Conservation (phyloP, 2,888 invertebrate species). For the Venusia cambrica region DNA sequence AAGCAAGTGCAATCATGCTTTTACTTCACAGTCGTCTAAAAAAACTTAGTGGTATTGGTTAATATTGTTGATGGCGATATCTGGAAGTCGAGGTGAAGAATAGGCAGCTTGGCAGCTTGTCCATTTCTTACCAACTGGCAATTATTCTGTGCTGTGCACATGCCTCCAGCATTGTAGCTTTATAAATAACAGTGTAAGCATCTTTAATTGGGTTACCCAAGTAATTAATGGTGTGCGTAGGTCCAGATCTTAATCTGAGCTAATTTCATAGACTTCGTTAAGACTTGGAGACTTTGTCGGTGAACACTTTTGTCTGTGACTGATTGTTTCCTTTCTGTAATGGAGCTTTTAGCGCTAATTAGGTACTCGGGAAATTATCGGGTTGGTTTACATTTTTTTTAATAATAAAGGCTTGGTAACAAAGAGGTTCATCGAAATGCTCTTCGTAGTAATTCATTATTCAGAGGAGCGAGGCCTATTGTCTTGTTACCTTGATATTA, state of each 20-base stretch:
- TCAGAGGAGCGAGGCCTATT: no score
- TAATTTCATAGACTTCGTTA: conserved; percentile 4
- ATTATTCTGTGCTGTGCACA: conserved; percentile 22
- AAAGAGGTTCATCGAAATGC: no score
- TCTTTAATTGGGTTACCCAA: conserved; percentile 21
- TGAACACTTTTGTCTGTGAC: conserved; percentile 8
- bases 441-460: no score
- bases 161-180: conserved; percentile 27
- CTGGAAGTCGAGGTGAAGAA: no score
- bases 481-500: no score
- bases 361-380: no score
- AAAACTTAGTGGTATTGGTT: no score
- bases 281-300: conserved; percentile 6
- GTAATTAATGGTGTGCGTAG: conserved; percentile 9
- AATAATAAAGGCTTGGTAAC: no score
- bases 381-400: no score
- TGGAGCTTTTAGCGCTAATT: neutral
- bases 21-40: no score
- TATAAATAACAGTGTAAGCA: conserved; percentile 14
- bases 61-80: no score
- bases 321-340: conserved; percentile 14
- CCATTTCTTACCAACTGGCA: neutral
- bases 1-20: no score
- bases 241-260: conserved; percentile 10
- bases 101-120: neutral